Conservation (phyloP, 2,797 vertebrate genomes). For the Macrochelys suwanniensis region DNA sequence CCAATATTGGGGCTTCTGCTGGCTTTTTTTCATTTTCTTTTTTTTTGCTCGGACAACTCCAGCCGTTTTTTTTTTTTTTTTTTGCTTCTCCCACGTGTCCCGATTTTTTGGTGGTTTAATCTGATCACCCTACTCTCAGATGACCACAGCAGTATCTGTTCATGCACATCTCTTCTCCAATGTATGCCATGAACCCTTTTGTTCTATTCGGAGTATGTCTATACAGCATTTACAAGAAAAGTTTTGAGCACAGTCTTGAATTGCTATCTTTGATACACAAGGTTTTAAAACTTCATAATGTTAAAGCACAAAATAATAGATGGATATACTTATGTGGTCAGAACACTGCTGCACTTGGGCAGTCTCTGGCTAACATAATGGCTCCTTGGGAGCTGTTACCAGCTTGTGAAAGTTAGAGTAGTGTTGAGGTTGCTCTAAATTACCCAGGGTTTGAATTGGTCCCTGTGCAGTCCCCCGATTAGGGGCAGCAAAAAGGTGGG, state of each 20-base stretch:
- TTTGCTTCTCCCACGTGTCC: too few species aligned
- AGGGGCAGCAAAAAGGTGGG: not conserved
- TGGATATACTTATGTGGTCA: not conserved
- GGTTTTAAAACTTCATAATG: not conserved
- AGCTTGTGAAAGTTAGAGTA: not conserved
- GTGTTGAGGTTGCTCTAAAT: not conserved
- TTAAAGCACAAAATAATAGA: not conserved
- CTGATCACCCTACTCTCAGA: not conserved
- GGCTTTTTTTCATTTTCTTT: too few species aligned
- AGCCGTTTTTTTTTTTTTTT: too few species aligned
- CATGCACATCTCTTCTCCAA: not conserved
- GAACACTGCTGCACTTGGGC: not conserved
- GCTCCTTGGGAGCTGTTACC: not conserved
- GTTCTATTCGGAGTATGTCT: not conserved
- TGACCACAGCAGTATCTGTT: not conserved
- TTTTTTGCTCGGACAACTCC: too few species aligned
- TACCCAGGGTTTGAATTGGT: not conserved
- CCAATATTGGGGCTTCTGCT: too few species aligned
- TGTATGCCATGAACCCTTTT: not conserved
- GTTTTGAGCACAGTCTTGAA: not conserved
- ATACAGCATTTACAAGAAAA: not conserved
- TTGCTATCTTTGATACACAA: not conserved
- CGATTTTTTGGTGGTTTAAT: too few species aligned
- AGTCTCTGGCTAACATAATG: not conserved
- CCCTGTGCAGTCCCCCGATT: not conserved